phyloP scores from a whole-genome alignment of 2,113 vertebrate genomes.

The Malurus elegans region DNA sequence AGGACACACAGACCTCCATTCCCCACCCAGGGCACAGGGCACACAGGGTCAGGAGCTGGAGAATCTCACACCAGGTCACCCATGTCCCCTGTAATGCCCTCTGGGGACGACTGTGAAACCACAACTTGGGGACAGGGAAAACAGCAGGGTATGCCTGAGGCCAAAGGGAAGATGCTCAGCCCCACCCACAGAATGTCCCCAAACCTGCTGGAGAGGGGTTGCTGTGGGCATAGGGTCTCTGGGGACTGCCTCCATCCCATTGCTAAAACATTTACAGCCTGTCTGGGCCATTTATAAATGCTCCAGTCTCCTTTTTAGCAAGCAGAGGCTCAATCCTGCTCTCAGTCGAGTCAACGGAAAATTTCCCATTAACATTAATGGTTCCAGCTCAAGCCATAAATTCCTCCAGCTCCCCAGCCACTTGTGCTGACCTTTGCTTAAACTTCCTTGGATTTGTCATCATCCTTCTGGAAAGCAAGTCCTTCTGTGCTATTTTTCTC shows the following conservation, averaged over 20 bases:
- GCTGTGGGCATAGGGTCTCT: not conserved
- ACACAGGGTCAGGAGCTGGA: not conserved
- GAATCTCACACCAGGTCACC: not conserved
- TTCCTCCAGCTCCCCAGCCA: constrained; percentile 54
- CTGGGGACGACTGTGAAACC: not conserved
- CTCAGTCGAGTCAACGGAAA: not conserved
- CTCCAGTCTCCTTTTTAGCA: constrained; percentile 29
- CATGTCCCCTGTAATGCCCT: not conserved
- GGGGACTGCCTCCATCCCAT: not conserved
- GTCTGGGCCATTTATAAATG: constrained; percentile 47
- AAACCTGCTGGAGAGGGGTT: not conserved
- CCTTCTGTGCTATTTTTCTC: constrained; percentile 3
- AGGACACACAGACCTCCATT: not conserved
- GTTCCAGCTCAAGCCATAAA: constrained; percentile 51
- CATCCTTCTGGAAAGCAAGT: constrained; percentile 36
- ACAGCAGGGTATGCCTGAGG: not conserved
- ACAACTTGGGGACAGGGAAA: not conserved
- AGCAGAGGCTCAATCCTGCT: constrained; percentile 17
- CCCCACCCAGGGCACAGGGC: rapidly evolving
- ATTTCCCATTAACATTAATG: constrained; percentile 46
- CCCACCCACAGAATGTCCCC: not conserved
- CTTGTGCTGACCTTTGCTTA: constrained; percentile 56
- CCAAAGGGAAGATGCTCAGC: not conserved
- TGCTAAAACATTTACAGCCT: constrained; percentile 37
- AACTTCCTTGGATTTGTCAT: constrained; percentile 33